Base-by-base conservation (phyloP, 1,140 invertebrate genomes). In the Papilio glaucus region DNA sequence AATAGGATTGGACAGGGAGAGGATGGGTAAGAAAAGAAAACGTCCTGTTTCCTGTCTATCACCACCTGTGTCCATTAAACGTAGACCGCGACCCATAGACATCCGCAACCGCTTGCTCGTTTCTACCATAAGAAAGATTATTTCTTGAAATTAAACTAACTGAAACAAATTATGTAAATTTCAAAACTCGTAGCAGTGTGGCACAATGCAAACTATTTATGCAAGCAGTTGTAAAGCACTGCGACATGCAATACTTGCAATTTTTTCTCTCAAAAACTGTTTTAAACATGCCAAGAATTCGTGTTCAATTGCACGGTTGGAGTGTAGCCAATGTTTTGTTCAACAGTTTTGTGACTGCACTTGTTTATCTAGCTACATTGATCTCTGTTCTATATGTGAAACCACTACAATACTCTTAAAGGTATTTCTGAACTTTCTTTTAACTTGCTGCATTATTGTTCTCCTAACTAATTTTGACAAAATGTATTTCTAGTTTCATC, bases 211-310 rank as follows among this genome's bases (percentile, higher is more conserved):
- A 57, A 24, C 9, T 53, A 53, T 53, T 57, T 57, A 57, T 57
- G 49, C 49, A 57, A 24, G 49, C 49, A 33, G 37, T 39, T 39
- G 15, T 21, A 41, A 60, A 60, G 57, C 9, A 65, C 37, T 65
- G 62, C 37, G 62, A 65, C 37, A 21, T 65, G 18, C 29, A 39
- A 18, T 33, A 33, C 33, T 62, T 39, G 62, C 33, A 37, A 39
- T 38, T 53, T 65, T 65, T 65, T 39, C 18, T 1, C 8, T 37
- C 33, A 21, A 41, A 65, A 65, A 65, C 62, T 12, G 33, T 65
- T 65, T 65, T 41, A 65, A 65, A 65, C 62, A 65, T 65, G 62
- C 62, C 62, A 65, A 65, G 62, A 65, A 65, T 65, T 39, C 62
- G 62, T 65, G 62, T 65, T 38, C 62, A 65, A 65, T 65, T 39